phyloP scores from a whole-genome alignment of 2,113 vertebrate genomes.

The Tiliqua scincoides region DNA sequence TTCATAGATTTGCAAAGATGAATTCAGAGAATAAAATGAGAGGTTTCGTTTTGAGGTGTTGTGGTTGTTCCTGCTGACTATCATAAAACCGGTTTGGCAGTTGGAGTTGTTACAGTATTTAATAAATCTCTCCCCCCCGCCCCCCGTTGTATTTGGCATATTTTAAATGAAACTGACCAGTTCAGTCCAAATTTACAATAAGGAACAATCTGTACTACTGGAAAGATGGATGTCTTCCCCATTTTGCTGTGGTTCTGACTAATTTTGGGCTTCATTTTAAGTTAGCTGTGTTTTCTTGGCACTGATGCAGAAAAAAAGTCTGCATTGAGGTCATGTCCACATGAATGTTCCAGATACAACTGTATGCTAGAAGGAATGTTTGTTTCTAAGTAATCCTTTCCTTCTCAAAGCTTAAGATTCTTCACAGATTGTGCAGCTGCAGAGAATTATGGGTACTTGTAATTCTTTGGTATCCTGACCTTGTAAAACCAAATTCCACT shows the following conservation, averaged over 20 bases:
- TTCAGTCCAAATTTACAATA: neutral
- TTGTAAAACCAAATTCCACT: slow-evolving; percentile 66
- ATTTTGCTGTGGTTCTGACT: slow-evolving; percentile 8
- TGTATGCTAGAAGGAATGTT: slow-evolving; percentile 14
- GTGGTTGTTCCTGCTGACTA: slow-evolving; percentile 10
- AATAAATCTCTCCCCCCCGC: neutral
- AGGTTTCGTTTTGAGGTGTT: slow-evolving; percentile 21
- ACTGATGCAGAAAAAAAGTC: slow-evolving; percentile 13
- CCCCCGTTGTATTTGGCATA: neutral
- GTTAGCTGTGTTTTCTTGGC: slow-evolving; percentile 7
- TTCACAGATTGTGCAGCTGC: slow-evolving; percentile 66
- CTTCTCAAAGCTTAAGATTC: slow-evolving; percentile 38
- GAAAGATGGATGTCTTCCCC: slow-evolving; percentile 6
- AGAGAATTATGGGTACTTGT: slow-evolving; percentile 58
- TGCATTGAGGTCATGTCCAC: slow-evolving; percentile 10
- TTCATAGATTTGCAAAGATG: neutral
- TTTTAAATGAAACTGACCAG: neutral
- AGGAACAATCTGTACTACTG: neutral
- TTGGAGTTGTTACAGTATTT: neutral
- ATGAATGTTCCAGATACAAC: slow-evolving; percentile 40
- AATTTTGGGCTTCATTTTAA: slow-evolving; percentile 11
- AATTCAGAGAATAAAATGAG: slow-evolving; percentile 18
- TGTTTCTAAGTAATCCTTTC: slow-evolving; percentile 35
- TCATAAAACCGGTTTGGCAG: neutral
- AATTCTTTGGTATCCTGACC: slow-evolving; percentile 58